A percentile compares a stretch with the other conserved stretches of the same genome.
These are phyloP conservation scores for Isichthys henryi DNA, from an alignment of 2,113 vertebrate species.

Conservation along the genomic window DNA sequence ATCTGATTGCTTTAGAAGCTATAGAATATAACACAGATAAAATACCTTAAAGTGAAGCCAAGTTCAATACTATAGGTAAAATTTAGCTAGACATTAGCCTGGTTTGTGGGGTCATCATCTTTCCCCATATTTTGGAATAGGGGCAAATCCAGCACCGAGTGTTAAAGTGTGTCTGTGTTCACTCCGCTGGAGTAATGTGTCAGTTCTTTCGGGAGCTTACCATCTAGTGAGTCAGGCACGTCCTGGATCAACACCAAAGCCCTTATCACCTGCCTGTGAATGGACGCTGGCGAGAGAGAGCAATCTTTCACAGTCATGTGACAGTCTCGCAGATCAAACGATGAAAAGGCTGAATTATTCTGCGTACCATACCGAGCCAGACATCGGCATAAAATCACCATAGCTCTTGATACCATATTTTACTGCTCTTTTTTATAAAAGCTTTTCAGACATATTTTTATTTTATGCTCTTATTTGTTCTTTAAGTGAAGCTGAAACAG, in stretches of 20 bases:
- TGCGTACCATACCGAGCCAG: not conserved
- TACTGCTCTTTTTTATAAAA: not conserved
- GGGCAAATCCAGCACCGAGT: not conserved
- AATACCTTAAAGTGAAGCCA: not conserved
- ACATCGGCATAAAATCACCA: not conserved
- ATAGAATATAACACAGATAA: not conserved
- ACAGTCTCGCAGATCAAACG: slow-evolving; percentile 20
- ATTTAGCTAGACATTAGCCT: not conserved
- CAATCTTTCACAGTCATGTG: slow-evolving; percentile 20
- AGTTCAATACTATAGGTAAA: not conserved
- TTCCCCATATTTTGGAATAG: not conserved
- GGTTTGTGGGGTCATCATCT: not conserved
- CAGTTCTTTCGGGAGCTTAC: not conserved
- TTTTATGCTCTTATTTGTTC: not conserved
- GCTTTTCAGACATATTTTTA: not conserved
- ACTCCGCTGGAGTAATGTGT: not conserved
- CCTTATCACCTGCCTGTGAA: slow-evolving; percentile 27
- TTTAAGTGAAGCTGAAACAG: not conserved
- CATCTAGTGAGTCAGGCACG: not conserved
- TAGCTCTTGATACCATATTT: not conserved
- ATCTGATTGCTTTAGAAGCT: not conserved
- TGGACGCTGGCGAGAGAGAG: slow-evolving; percentile 11
- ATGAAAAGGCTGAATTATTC: slow-evolving; percentile 1
- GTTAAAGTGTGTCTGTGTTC: not conserved
- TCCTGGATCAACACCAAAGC: not conserved